Percentiles rank a stretch among this genome's conserved stretches.
Evolutionary conservation across 2,888 invertebrate species (phyloP).

Genomic region (Hyposoter didymator): DNA sequence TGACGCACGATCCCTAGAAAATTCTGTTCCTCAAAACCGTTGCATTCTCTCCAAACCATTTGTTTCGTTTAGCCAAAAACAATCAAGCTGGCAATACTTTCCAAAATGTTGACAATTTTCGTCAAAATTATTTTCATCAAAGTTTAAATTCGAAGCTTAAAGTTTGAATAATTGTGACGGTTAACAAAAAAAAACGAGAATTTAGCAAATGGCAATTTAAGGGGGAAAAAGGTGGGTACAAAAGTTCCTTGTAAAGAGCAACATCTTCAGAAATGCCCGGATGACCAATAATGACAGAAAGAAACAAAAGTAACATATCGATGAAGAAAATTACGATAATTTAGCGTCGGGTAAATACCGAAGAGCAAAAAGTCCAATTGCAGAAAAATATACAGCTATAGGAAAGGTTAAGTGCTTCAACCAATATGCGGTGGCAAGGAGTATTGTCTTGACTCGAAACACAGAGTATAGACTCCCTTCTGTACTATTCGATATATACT

Average conservation of each 20-base stretch:
- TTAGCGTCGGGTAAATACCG: neutral
- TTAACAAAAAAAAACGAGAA: neutral
- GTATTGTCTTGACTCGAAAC: slow-evolving; percentile 66
- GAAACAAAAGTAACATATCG: slow-evolving; percentile 4
- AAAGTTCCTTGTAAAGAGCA: neutral
- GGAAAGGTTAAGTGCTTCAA: slow-evolving; percentile 24
- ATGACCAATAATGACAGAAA: slow-evolving; percentile 6
- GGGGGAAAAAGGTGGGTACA: neutral
- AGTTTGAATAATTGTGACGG: too few species aligned
- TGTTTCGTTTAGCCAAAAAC: too few species aligned
- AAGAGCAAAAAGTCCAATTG: neutral
- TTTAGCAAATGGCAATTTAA: neutral
- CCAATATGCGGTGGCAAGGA: slow-evolving; percentile 63
- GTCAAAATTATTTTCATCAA: too few species aligned
- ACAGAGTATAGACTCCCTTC: slow-evolving; percentile 59
- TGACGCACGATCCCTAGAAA: too few species aligned
- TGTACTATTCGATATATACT: slow-evolving; percentile 25
- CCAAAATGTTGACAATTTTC: too few species aligned
- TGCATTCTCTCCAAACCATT: too few species aligned
- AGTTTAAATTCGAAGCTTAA: too few species aligned
- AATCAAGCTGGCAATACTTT: too few species aligned
- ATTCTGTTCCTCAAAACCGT: too few species aligned
- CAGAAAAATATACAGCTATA: neutral
- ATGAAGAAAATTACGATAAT: slow-evolving; percentile 39
- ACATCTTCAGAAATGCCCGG: neutral